Conservation (phyloP, 1,140 invertebrate species). For the Drosophila lacteicornis region DNA sequence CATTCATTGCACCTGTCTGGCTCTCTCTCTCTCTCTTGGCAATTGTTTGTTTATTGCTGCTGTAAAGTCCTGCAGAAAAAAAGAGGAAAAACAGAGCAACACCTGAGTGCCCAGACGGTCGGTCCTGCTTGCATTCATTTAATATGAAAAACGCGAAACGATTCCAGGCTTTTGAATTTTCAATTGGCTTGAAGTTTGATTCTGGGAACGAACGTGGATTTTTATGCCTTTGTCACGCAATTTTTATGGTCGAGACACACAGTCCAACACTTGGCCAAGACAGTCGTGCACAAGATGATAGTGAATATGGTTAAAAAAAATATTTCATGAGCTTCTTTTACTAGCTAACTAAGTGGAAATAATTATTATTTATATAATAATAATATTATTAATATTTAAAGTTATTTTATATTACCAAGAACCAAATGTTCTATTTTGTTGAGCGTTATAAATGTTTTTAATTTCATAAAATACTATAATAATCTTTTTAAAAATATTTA, state of each 20-base stretch:
- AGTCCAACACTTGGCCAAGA: not conserved
- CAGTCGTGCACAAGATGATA: not conserved
- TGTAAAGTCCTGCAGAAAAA: slow-evolving; percentile 13
- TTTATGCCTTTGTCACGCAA: slow-evolving; percentile 52
- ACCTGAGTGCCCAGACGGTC: not conserved
- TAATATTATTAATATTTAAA: no score
- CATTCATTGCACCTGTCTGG: slow-evolving; percentile 5
- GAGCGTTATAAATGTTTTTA: no score
- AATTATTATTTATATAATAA: no score
- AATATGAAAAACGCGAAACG: slow-evolving; percentile 42
- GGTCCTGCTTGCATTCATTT: slow-evolving; percentile 26
- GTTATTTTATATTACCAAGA: no score
- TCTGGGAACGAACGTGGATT: slow-evolving; percentile 34
- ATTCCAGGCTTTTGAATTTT: slow-evolving; percentile 56
- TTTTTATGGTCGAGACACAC: slow-evolving; percentile 27
- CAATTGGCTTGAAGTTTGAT: slow-evolving; percentile 62
- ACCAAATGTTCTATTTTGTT: no score
- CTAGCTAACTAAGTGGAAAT: no score
- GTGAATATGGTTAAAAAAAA: not conserved
- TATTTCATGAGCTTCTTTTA: no score
- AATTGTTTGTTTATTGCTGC: slow-evolving; percentile 41
- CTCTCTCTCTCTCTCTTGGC: not conserved
- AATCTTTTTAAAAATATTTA: no score
- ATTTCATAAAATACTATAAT: no score
- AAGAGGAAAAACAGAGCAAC: slow-evolving; percentile 2